Conservation (phyloP, 2,888 invertebrate genomes). For the Cybosia mesomella region DNA sequence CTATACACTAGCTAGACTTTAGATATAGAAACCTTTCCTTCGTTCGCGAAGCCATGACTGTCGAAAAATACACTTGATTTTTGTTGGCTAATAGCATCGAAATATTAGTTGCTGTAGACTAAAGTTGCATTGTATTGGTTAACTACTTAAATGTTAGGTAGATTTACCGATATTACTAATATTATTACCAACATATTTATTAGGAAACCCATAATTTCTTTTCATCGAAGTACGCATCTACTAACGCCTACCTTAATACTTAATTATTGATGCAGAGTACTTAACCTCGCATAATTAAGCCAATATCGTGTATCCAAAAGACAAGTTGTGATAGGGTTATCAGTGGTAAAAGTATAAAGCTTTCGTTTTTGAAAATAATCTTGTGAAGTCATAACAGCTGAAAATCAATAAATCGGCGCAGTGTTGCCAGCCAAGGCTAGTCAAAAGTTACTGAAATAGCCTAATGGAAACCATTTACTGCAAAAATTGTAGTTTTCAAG, state of each 20-base stretch:
- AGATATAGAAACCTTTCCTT: no score
- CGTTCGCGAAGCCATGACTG: no score
- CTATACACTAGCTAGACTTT: no score
- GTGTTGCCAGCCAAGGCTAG: neutral
- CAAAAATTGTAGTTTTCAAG: no score
- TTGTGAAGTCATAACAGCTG: neutral
- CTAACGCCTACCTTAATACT: neutral
- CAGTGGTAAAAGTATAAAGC: neutral
- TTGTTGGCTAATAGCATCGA: neutral
- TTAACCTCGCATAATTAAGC: neutral
- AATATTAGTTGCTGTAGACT: neutral
- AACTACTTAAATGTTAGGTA: neutral
- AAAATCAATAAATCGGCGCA: neutral
- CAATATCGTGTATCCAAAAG: neutral
- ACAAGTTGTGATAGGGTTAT: neutral
- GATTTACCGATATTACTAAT: no score
- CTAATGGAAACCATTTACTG: no score
- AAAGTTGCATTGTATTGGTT: neutral
- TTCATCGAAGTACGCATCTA: neutral
- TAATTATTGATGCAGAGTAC: neutral
- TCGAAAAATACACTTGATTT: neutral
- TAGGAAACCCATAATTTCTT: neutral
- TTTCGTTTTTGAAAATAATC: neutral
- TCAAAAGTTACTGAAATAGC: neutral
- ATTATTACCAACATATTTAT: neutral